Base-by-base conservation (phyloP, 1,140 invertebrate genomes). In the Diorhabda elongata region DNA sequence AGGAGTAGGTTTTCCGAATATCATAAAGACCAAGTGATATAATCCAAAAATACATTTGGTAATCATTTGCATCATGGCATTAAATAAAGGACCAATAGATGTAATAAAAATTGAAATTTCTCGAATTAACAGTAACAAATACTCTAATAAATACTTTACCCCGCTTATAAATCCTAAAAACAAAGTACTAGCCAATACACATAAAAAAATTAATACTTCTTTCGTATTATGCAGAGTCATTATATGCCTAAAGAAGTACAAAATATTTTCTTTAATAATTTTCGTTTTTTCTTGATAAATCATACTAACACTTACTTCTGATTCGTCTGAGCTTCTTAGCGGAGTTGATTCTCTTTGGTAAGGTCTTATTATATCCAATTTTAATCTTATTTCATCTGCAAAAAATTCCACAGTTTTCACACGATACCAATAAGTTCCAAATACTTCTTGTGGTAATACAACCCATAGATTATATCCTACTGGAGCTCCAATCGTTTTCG, bases 61-160 rank as follows among this genome's bases (percentile, higher is more conserved):
- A 45, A 82, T 59, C 9, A 81, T 74, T 41, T 82, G 79, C 60
- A 81, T 77, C 11, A 81, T 64, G 3, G 76, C 76, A 64, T 82
- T 67, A 1, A 80, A 61, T 59, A 84, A 73, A 43, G 83, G 83
- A 9, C 80, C 83, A 0, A 73, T 67, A 11, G 72, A 75, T 63
- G 69, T 71, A 43, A 84, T 73, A 47, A 82, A 60, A 58, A 69
- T 57, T 42, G 77, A 77, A 3, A 80, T 44, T 73, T 82, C 78
- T 61, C 63, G 67, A 42, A 78, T 59, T 26, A 78, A 58, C 67
- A 72, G 72, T 58, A 78, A 67, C 8, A 72, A 45, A 73, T 74
- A 78, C 43, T 78, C 74, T 56, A 76, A 58, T 43, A 77, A 43
- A 70, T 71, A 77, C 47, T 74, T 64, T 7, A 76, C 61, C 3